Evolutionary conservation across 92 coral and sea anemone genomes (phyloP), one percentile per base, ranked within the genome.

Genomic region (Epizoanthus rinbou): DNA sequence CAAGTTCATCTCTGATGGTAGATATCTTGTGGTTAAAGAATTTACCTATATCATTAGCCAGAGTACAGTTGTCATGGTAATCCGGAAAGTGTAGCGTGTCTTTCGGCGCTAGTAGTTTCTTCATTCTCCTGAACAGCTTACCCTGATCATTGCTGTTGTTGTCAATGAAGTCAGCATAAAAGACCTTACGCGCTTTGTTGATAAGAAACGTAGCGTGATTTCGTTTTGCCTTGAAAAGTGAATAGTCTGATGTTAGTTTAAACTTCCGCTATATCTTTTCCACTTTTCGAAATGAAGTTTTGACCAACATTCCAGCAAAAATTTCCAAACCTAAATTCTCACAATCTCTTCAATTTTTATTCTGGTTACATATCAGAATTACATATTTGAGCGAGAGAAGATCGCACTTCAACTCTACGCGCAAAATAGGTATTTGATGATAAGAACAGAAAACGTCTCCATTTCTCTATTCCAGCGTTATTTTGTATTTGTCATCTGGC

Each of bases 21-120:
- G 52, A 24, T 25, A 85, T 89, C 85, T 89, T 85, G 31, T 64
- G 86, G 72, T 62, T 57, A 75, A 89, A 85, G 86, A 85, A 89
- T 80, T 64, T 65, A 35, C 89, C 79, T 24, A 80, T 89, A 74
- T 89, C 86, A 64, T 80, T 66, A 62, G 92, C 92, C 53, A 88
- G 82, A 72, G 75, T 72, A 52, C 22, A 60, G 66, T 79, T 56
- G 50, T 88, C 80, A 37, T 58, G 72, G 37, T 88, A 84, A 56
- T 88, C 80, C 11, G 74, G 85, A 63, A 84, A 88, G 31, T 57
- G 63, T 19, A 84, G 85, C 28, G 60, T 47, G 62, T 70, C 74
- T 62, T 85, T 88, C 41, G 86, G 76, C 21, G 78, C 91, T 13
- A 88, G 81, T 56, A 84, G 88, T 28, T 72, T 62, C 74, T 85